phyloP scores from a whole-genome alignment of 1,140 invertebrate species.

The Daktulosphaira vitifoliae region DNA sequence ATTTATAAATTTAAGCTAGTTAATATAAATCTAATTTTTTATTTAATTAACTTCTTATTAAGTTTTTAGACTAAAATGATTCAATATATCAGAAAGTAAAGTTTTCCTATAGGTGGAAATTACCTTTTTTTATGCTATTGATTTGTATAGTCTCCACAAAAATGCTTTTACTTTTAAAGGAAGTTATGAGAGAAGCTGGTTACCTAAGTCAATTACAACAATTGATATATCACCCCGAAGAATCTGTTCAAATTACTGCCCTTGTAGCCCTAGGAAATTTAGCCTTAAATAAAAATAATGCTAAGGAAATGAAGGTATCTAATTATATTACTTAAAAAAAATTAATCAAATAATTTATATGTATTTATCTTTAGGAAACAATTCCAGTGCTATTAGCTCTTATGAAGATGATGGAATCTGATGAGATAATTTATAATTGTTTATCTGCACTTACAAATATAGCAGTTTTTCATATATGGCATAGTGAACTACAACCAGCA shows the following conservation, averaged over 20 bases:
- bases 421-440: constrained; percentile 38
- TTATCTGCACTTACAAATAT: constrained; percentile 48
- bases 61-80: too few relatives aligned
- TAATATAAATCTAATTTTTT: too few relatives aligned
- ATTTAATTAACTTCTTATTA: too few relatives aligned
- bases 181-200: constrained; percentile 49
- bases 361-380: constrained; percentile 41
- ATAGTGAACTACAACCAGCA: constrained; percentile 44
- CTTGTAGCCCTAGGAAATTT: constrained; percentile 49
- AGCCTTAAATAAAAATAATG: constrained; percentile 49
- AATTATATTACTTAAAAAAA: constrained; percentile 1
- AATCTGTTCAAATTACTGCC: constrained; percentile 44
- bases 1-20: too few relatives aligned
- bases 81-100: too few relatives aligned
- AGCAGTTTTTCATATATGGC: constrained; percentile 46
- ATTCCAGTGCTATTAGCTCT: constrained; percentile 45
- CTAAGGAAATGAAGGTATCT: constrained; percentile 46
- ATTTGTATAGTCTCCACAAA: too few relatives aligned
- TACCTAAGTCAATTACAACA: constrained; percentile 46
- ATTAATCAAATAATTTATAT: neutral
- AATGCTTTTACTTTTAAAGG: constrained; percentile 40
- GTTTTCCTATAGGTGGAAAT: too few relatives aligned
- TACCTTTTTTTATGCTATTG: too few relatives aligned
- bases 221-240: constrained; percentile 44
- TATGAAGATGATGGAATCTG: constrained; percentile 40